A percentile compares a stretch with the other conserved stretches of the same genome.
These are phyloP conservation scores for Pollenia angustigena DNA, from an alignment of 2,888 invertebrate genomes.

Conservation along the genomic window DNA sequence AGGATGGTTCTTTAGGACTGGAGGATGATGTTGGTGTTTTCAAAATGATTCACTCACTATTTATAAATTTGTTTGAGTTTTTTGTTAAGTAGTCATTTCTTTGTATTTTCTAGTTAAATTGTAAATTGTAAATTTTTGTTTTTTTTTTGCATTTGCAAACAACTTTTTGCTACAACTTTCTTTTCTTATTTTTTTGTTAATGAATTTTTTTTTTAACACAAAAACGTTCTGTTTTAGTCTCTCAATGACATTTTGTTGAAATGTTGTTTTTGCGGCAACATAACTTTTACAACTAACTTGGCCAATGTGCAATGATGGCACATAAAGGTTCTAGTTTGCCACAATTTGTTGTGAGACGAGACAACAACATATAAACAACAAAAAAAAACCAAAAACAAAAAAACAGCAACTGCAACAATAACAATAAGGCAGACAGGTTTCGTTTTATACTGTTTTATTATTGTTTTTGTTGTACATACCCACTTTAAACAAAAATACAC, in stretches of 20 bases:
- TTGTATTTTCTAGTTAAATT: constrained; percentile 1
- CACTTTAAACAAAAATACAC: constrained; percentile 23
- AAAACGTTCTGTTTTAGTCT: not conserved
- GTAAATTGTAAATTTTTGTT: constrained; percentile 17
- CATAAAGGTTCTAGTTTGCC: constrained; percentile 70
- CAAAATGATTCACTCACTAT: constrained; percentile 42
- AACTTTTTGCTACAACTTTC: constrained; percentile 58
- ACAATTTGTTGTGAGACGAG: constrained; percentile 40
- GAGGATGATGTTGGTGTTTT: constrained; percentile 3
- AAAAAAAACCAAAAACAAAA: not conserved
- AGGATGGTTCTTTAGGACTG: not conserved
- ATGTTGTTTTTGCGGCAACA: constrained; percentile 72
- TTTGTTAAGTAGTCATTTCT: constrained; percentile 7
- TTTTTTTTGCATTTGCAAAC: constrained; percentile 24
- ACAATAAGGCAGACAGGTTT: constrained; percentile 66
- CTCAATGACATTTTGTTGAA: constrained; percentile 5
- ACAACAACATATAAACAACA: not conserved
- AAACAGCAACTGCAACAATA: constrained; percentile 9
- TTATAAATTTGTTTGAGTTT: constrained; percentile 34
- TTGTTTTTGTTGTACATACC: constrained; percentile 25
- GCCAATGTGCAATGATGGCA: constrained; percentile 67
- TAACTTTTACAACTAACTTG: constrained; percentile 71
- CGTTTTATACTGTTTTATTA: constrained; percentile 45
- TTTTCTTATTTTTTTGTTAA: constrained; percentile 34
- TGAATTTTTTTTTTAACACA: not conserved